These are phyloP conservation scores for Scelioninae gen. 1 DNA, from an alignment of 2,888 invertebrate species.

Conservation along the genomic window DNA sequence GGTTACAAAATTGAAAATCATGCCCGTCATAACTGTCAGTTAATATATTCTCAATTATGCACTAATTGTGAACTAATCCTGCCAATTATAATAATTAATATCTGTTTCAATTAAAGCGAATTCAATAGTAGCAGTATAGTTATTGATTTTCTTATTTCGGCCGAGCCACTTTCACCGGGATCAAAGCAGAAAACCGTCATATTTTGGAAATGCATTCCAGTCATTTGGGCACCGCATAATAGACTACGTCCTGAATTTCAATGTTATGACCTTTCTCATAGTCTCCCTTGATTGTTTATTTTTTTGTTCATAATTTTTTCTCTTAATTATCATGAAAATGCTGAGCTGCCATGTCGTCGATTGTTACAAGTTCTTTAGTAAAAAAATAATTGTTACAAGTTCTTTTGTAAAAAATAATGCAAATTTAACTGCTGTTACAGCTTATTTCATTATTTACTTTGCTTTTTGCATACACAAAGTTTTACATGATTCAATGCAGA, in stretches of 20 bases:
- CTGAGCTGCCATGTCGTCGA: slow-evolving; percentile 8
- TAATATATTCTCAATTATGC: too few relatives aligned
- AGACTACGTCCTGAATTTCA: neutral
- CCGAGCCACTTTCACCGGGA: slow-evolving; percentile 3
- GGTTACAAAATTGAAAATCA: too few relatives aligned
- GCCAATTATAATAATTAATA: slow-evolving; percentile 16
- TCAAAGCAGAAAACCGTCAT: slow-evolving; percentile 10
- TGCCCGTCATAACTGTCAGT: too few relatives aligned
- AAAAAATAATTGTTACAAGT: slow-evolving; percentile 5
- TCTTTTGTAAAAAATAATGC: slow-evolving; percentile 45
- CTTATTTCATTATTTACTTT: slow-evolving; percentile 30
- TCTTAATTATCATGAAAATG: slow-evolving; percentile 30
- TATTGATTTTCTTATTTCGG: slow-evolving; percentile 11
- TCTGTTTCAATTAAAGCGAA: neutral
- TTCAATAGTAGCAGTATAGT: neutral
- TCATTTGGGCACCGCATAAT: neutral
- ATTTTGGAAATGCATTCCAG: slow-evolving; percentile 12
- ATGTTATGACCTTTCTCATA: neutral
- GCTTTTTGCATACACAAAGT: slow-evolving; percentile 15
- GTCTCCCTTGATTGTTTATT: too few relatives aligned
- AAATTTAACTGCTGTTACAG: slow-evolving; percentile 30
- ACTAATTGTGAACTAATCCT: too few relatives aligned
- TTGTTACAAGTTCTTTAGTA: too few relatives aligned
- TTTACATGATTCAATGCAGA: neutral
- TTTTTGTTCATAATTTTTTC: neutral